Evolutionary conservation across 2,888 invertebrate genomes (phyloP).

Genomic region (Coelinius sp.): DNA sequence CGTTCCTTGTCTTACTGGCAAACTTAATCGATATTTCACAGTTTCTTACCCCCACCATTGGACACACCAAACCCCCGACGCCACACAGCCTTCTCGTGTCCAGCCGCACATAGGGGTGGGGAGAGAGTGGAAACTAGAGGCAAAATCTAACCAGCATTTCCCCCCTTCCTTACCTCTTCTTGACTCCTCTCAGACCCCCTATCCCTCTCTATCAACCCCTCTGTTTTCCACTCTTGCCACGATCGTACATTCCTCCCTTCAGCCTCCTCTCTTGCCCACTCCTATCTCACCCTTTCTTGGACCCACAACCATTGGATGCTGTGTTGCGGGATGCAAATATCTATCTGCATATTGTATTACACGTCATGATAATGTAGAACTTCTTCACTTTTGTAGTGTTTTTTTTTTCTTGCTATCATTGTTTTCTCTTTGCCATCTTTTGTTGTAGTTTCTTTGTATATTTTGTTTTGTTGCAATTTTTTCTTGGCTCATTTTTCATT

Average conservation of each 20-base stretch:
- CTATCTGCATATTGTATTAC: constrained; percentile 67
- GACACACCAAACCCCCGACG: constrained; percentile 27
- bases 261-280: not conserved
- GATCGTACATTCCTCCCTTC: constrained; percentile 20
- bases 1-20: constrained; percentile 71
- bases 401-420: not conserved
- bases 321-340: constrained; percentile 64
- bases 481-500: not conserved
- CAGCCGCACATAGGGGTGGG: constrained; percentile 40
- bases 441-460: not conserved
- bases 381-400: constrained; percentile 14
- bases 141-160: constrained; percentile 19
- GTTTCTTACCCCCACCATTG: constrained; percentile 69
- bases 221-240: constrained; percentile 37
- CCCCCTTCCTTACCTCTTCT: constrained; percentile 30
- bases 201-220: constrained; percentile 40
- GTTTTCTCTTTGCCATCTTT: not conserved
- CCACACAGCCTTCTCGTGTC: constrained; percentile 48
- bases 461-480: not conserved
- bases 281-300: not conserved
- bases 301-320: constrained; percentile 39
- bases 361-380: constrained; percentile 62
- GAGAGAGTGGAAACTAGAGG: constrained; percentile 27
- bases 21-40: constrained; percentile 72
- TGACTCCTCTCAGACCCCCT: constrained; percentile 14